A percentile compares a stretch with the other conserved stretches of the same genome.
Evolutionary conservation across 2,113 vertebrate genomes (phyloP).

Genomic region (Cygnus atratus): DNA sequence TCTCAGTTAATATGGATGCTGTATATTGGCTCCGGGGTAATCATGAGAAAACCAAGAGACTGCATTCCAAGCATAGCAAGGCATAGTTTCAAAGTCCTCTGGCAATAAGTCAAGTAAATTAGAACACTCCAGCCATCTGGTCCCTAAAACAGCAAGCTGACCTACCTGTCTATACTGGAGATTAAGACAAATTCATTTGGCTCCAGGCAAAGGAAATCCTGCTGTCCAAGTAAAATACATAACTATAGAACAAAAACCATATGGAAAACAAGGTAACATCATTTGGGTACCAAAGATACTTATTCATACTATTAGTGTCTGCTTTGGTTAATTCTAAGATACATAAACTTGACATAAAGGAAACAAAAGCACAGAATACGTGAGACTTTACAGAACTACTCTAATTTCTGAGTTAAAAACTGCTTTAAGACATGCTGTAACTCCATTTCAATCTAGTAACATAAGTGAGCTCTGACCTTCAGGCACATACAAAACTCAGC

Average conservation of each 20-base stretch:
- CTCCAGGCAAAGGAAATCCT: conserved; percentile 40
- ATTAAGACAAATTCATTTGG: conserved; percentile 17
- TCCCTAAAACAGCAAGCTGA: not conserved
- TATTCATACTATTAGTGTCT: not conserved
- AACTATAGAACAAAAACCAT: not conserved
- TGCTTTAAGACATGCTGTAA: not conserved
- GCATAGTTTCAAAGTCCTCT: conserved; percentile 13
- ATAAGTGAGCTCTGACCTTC: not conserved
- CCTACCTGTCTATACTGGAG: not conserved
- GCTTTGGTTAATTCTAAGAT: not conserved
- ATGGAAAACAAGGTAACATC: not conserved
- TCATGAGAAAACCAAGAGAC: no score
- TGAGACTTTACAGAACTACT: not conserved
- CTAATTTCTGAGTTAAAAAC: not conserved
- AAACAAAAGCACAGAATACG: not conserved
- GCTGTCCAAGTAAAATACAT: not conserved
- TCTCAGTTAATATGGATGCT: not conserved
- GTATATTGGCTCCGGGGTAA: not conserved
- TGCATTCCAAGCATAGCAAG: conserved; percentile 13
- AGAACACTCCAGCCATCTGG: conserved; percentile 30
- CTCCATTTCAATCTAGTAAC: not conserved
- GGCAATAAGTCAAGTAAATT: conserved; percentile 12
- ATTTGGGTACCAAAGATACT: not conserved
- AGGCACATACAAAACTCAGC: not conserved
- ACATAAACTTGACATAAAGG: not conserved